Conservation (phyloP, 2,113 vertebrate species). For the Mesoclemmys tuberculata region DNA sequence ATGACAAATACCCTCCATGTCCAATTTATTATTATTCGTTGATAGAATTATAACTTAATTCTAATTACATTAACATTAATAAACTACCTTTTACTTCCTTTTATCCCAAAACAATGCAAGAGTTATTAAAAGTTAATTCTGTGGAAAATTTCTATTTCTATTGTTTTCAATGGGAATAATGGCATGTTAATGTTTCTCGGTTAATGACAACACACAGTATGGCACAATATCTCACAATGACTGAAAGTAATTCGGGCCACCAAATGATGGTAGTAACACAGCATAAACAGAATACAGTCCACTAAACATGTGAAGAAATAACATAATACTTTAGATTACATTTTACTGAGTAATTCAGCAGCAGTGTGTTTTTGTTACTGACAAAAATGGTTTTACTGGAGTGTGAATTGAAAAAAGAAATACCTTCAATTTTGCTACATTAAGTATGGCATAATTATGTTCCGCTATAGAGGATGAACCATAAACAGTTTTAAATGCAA, state of each 20-base stretch:
- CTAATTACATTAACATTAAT: neutral
- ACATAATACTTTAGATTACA: neutral
- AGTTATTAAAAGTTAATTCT: neutral
- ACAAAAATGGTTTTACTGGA: neutral
- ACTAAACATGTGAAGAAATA: neutral
- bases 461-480: neutral
- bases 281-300: neutral
- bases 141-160: neutral
- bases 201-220: conserved; percentile 4
- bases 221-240: neutral
- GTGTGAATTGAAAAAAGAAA: neutral
- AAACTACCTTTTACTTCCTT: neutral
- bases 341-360: neutral
- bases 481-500: neutral
- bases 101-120: neutral
- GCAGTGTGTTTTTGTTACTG: neutral
- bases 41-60: neutral
- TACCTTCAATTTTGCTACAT: neutral
- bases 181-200: conserved; percentile 20
- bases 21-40: neutral
- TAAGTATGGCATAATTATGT: neutral
- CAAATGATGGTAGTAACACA: neutral
- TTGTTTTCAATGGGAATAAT: neutral
- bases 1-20: neutral
- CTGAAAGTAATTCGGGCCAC: conserved; percentile 33